Percentiles rank a stretch among this genome's conserved stretches.
phyloP scores from a whole-genome alignment of 2,797 vertebrate genomes.

The Nasua narica region DNA sequence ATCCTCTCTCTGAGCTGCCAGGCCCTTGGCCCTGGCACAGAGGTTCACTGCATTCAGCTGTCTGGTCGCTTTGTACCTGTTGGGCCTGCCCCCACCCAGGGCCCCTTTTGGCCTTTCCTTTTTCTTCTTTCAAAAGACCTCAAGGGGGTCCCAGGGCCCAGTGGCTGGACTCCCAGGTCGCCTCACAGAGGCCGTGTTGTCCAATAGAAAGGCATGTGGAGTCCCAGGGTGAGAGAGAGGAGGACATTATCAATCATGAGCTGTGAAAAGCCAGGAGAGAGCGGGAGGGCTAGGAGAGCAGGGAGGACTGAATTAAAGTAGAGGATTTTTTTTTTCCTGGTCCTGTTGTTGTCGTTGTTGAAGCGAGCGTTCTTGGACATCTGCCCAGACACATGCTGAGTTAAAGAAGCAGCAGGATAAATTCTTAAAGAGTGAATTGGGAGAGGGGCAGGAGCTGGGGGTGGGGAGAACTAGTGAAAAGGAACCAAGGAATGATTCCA shows the following conservation, averaged over 20 bases:
- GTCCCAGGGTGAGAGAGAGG: constrained; percentile 72
- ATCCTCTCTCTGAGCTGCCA: neutral
- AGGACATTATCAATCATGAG: constrained; percentile 82
- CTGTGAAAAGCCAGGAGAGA: constrained; percentile 79
- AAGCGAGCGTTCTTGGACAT: constrained; percentile 92
- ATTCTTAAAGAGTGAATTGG: constrained; percentile 85
- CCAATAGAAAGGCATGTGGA: constrained; percentile 82
- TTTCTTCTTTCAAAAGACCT: constrained; percentile 87
- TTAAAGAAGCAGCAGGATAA: constrained; percentile 83
- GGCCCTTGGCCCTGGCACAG: constrained; percentile 73
- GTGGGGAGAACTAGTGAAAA: constrained; percentile 72
- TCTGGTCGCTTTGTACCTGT: constrained; percentile 93
- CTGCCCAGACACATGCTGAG: constrained; percentile 96
- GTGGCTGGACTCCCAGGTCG: constrained; percentile 80
- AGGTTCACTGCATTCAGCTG: constrained; percentile 90
- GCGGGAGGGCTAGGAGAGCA: constrained; percentile 73
- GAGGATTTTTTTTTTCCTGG: constrained; percentile 79
- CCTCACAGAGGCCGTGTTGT: constrained; percentile 85
- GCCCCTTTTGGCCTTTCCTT: constrained; percentile 60
- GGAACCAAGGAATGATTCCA: constrained; percentile 57
- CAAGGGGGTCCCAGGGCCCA: constrained; percentile 81
- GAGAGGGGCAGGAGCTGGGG: constrained; percentile 81
- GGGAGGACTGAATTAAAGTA: constrained; percentile 76
- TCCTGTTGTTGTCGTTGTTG: constrained; percentile 77
- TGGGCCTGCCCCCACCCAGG: constrained; percentile 88